Evolutionary conservation across 2,797 vertebrate species (phyloP), one percentile per base, ranked within the genome.

Genomic region (Sebastes trivittatus): DNA sequence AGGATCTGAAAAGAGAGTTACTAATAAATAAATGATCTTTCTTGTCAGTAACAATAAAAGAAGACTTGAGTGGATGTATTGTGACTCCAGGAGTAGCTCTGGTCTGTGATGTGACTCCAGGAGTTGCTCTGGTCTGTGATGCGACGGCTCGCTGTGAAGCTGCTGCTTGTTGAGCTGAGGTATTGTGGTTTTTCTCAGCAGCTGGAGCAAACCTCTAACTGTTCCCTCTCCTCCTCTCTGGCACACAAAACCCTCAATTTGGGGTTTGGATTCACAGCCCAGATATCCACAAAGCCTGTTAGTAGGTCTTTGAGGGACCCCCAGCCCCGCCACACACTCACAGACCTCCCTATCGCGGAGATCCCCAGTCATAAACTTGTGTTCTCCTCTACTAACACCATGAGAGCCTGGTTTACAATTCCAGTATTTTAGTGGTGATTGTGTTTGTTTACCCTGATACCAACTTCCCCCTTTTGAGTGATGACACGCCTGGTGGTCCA

Each of bases 221-320:
- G 38, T 62, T 90, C 83, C 82, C 84, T 81, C 80, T 69, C 76
- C 72, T 87, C 72, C 56, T 74, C 81, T 92, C 82, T 92, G 89
- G 83, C 74, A 86, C 77, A 68, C 82, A 83, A 54, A 85, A 79
- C 79, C 83, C 73, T 81, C 67, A 85, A 86, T 93, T 90, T 88
- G 70, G 64, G 91, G 85, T 92, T 92, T 89, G 69, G 75, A 83
- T 74, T 75, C 56, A 64, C 79, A 70, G 82, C 84, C 42, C 52
- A 75, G 58, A 77, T 67, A 54, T 74, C 84, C 82, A 80, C 80
- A 87, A 58, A 83, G 77, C 54, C 54, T 42, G 56, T 66, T 62
- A 29, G 27, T 5, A 23, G 58, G 23, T 85, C 11, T 69, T 36
- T 73, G 69, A 77, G 65, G 79, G 74, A 77, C 72, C 80, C 75